Conservation (phyloP, 2,888 invertebrate genomes). For the Andrena praecox region DNA sequence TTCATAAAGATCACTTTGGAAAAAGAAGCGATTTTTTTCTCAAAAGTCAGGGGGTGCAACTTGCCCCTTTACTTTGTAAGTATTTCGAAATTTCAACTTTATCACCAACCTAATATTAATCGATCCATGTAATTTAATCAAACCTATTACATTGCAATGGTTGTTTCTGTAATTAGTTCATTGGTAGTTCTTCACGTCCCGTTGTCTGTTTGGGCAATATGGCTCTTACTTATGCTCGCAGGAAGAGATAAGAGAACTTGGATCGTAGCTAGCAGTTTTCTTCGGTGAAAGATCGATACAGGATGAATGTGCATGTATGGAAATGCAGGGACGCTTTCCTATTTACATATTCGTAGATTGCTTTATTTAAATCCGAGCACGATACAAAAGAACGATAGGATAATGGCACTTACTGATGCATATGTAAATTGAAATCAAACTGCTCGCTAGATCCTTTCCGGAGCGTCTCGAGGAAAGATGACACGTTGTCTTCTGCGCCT, state of each 20-base stretch:
- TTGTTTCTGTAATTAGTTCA: too few relatives aligned
- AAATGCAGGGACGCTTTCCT: constrained; percentile 44
- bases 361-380: constrained; percentile 61
- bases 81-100: too few relatives aligned
- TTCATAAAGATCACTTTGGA: too few relatives aligned
- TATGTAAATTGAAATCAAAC: constrained; percentile 71
- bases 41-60: too few relatives aligned
- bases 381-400: constrained; percentile 69
- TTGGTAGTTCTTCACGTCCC: background rate
- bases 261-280: constrained; percentile 20
- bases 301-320: constrained; percentile 54
- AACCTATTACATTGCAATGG: too few relatives aligned
- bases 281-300: constrained; percentile 30
- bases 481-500: constrained; percentile 15
- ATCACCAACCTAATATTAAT: too few relatives aligned
- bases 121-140: too few relatives aligned
- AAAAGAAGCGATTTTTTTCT: too few relatives aligned
- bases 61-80: too few relatives aligned
- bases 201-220: background rate
- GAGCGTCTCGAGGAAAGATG: constrained; percentile 40
- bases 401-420: constrained; percentile 70
- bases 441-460: constrained; percentile 42
- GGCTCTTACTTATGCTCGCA: background rate
- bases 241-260: constrained; percentile 6
- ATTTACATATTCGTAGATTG: constrained; percentile 70